phyloP scores from a whole-genome alignment of 2,888 invertebrate species.

The Druceiella hillmani region DNA sequence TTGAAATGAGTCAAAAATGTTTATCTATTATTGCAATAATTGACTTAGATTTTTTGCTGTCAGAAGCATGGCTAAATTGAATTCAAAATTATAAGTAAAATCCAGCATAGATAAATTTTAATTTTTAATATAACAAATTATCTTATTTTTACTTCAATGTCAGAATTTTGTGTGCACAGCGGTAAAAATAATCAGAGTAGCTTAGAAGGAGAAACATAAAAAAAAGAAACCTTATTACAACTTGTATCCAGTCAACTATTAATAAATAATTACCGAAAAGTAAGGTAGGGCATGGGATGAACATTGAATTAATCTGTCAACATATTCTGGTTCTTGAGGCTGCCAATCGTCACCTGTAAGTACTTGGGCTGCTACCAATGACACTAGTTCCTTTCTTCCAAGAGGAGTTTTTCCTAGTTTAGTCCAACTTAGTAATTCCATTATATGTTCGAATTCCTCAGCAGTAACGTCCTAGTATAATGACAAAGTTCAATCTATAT shows the following conservation, averaged over 20 bases:
- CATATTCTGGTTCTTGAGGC: constrained; percentile 66
- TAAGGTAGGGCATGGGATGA: constrained; percentile 79
- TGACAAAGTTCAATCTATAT: no score
- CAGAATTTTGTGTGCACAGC: no score
- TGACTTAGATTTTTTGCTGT: no score
- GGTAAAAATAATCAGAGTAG: no score
- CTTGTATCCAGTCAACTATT: no score
- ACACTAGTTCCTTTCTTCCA: constrained; percentile 83
- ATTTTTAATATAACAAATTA: no score
- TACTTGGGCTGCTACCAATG: constrained; percentile 80
- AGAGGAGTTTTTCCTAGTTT: constrained; percentile 73
- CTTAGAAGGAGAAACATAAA: constrained; percentile 2
- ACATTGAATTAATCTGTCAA: constrained; percentile 78
- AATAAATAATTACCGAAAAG: constrained; percentile 73
- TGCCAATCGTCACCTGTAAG: constrained; percentile 62
- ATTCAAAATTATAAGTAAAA: no score
- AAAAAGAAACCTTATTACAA: not conserved
- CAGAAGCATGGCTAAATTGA: no score
- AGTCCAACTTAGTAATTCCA: constrained; percentile 79
- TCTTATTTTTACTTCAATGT: no score
- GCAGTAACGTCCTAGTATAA: constrained; percentile 90
- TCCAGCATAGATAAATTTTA: no score
- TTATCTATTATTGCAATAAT: no score
- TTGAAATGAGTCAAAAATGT: no score
- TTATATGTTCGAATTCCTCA: constrained; percentile 85